Evolutionary conservation across 2,797 vertebrate species (phyloP), one percentile per base, ranked within the genome.

Genomic region (Tolypeutes matacus): DNA sequence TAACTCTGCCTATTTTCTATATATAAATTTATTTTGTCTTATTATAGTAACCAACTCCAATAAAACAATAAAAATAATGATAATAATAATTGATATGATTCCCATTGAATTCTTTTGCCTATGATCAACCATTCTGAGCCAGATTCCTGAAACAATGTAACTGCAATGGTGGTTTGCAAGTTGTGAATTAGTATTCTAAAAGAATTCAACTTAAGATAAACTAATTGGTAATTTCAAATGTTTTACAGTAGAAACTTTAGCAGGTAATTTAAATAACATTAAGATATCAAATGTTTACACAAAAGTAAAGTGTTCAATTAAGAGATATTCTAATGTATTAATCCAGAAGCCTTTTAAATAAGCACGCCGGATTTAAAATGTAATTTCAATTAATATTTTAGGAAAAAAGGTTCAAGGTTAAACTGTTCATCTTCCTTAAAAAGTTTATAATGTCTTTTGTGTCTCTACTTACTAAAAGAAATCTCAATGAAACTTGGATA

Each of bases 401-500:
- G 95, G 29, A 85, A 97, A 97, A 89, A 96, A 94, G 97, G 97
- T 98, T 98, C 96, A 98, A 97, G 97, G 98, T 98, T 98, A 98
- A 98, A 98, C 93, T 98, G 97, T 97, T 97, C 95, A 95, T 98
- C 98, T 97, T 97, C 96, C 97, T 98, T 97, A 96, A 98, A 97
- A 98, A 98, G 96, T 98, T 98, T 97, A 98, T 98, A 98, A 98
- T 96, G 97, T 97, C 98, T 98, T 98, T 98, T 98, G 97, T 98
- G 96, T 96, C 94, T 97, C 87, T 89, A 95, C 97, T 96, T 97
- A 96, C 58, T 94, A 97, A 96, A 97, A 97, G 94, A 96, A 98
- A 98, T 96, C 88, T 95, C 98, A 97, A 97, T 18, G 94, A 97
- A 98, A 98, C 97, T 97, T 94, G 97, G 97, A 98, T 98, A 98